A percentile compares a stretch with the other conserved stretches of the same genome.
Evolutionary conservation across 2,113 vertebrate species (phyloP).

Genomic region (Podarcis raffonei): DNA sequence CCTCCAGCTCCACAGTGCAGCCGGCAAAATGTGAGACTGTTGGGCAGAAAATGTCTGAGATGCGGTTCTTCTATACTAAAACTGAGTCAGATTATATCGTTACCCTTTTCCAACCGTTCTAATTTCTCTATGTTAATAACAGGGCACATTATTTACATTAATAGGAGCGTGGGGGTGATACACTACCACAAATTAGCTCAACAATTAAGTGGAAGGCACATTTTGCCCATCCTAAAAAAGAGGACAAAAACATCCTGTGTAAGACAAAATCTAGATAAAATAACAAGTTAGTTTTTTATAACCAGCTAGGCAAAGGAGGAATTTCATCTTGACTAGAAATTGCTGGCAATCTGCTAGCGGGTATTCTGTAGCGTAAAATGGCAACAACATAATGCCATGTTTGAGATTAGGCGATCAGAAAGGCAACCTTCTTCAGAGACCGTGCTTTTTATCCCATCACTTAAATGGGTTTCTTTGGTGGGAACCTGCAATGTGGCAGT

Average conservation of each 20-base stretch:
- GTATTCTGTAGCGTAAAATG: neutral
- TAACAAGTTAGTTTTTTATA: neutral
- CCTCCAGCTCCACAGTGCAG: constrained; percentile 53
- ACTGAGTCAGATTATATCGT: constrained; percentile 55
- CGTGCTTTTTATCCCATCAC: too few species aligned
- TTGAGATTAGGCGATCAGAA: neutral
- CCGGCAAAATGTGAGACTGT: constrained; percentile 26
- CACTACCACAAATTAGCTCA: neutral
- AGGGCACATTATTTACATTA: neutral
- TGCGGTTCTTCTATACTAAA: constrained; percentile 53
- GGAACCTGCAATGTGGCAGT: too few species aligned
- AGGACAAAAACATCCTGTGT: neutral
- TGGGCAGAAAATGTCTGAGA: constrained; percentile 50
- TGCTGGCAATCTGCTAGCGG: neutral
- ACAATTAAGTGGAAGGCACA: neutral
- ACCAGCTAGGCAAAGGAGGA: neutral
- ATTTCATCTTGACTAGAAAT: neutral
- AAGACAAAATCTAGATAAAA: neutral
- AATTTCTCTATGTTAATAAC: constrained; percentile 48
- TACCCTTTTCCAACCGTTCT: constrained; percentile 41
- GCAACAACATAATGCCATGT: constrained; percentile 27
- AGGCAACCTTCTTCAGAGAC: too few species aligned
- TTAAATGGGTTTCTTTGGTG: too few species aligned
- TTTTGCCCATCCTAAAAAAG: neutral
- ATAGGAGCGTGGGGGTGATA: neutral